Evolutionary conservation across 1,140 invertebrate genomes (phyloP).

Genomic region (Solenopsis fugax): DNA sequence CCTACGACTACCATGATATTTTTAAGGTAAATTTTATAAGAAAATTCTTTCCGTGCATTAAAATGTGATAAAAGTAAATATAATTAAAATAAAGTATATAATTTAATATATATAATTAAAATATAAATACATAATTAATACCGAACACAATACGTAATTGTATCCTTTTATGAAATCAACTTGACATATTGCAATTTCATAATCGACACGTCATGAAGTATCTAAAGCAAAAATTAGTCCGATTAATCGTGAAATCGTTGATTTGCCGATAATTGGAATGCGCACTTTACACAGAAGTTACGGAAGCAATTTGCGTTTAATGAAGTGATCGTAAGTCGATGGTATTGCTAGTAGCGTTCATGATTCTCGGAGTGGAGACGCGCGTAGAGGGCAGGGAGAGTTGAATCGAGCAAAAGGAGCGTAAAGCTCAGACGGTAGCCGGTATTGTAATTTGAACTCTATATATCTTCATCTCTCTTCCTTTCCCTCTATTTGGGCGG

Average conservation of each 20-base stretch:
- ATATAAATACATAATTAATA: neutral
- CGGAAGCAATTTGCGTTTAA: slow-evolving; percentile 36
- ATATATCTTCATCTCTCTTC: slow-evolving; percentile 35
- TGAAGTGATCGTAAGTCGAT: slow-evolving; percentile 25
- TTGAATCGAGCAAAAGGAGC: slow-evolving; percentile 39
- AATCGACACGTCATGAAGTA: neutral
- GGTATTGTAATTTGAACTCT: slow-evolving; percentile 60
- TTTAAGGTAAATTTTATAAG: no score
- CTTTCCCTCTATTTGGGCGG: slow-evolving; percentile 18
- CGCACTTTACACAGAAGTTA: slow-evolving; percentile 33
- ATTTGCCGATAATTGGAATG: slow-evolving; percentile 18
- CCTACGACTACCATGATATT: no score
- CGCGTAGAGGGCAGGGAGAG: neutral
- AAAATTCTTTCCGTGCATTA: no score
- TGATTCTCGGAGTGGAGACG: neutral
- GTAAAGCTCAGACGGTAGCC: neutral
- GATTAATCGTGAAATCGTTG: neutral
- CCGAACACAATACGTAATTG: neutral
- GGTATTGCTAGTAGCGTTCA: neutral
- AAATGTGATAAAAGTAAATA: neutral
- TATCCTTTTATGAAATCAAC: neutral
- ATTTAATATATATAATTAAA: no score
- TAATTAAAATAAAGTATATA: slow-evolving; percentile 18
- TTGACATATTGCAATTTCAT: slow-evolving; percentile 6
- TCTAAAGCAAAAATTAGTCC: slow-evolving; percentile 3